Evolutionary conservation across 2,888 invertebrate species (phyloP).

Genomic region (Neelides folsomi): DNA sequence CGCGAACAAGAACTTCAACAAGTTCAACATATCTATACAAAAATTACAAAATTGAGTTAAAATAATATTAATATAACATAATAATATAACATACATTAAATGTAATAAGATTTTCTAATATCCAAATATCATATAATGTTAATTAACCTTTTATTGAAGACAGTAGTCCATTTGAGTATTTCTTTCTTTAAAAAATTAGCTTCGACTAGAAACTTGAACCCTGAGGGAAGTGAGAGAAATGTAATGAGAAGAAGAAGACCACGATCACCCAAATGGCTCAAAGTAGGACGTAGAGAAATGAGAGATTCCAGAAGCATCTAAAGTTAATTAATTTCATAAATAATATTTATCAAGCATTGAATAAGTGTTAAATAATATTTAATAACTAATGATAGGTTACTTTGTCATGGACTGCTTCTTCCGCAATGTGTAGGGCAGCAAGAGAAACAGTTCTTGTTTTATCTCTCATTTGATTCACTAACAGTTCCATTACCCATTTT

Average conservation of each 20-base stretch:
- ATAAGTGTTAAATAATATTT: background rate
- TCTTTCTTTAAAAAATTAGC: slow-evolving; percentile 56
- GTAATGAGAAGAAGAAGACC: slow-evolving; percentile 63
- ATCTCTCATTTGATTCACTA: slow-evolving; percentile 75
- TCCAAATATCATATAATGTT: background rate
- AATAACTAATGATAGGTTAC: slow-evolving; percentile 40
- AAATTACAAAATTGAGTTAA: background rate
- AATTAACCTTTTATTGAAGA: slow-evolving; percentile 54
- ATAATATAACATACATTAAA: too few species aligned
- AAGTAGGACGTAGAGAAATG: slow-evolving; percentile 55
- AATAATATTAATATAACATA: too few species aligned
- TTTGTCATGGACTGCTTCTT: slow-evolving; percentile 84
- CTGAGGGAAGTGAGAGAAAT: slow-evolving; percentile 57
- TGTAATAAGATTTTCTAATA: background rate
- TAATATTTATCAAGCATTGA: background rate
- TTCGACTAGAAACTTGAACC: slow-evolving; percentile 50
- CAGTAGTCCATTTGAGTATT: slow-evolving; percentile 62
- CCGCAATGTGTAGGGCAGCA: slow-evolving; percentile 66
- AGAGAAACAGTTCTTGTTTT: slow-evolving; percentile 63
- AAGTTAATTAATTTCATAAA: slow-evolving; percentile 18
- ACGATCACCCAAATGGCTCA: slow-evolving; percentile 58
- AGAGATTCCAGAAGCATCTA: slow-evolving; percentile 61
- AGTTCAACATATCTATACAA: slow-evolving; percentile 61
- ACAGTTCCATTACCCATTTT: slow-evolving; percentile 70
- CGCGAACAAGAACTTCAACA: slow-evolving; percentile 77